Conservation (phyloP, 2,113 vertebrate genomes). For the Myrmecobius fasciatus region DNA sequence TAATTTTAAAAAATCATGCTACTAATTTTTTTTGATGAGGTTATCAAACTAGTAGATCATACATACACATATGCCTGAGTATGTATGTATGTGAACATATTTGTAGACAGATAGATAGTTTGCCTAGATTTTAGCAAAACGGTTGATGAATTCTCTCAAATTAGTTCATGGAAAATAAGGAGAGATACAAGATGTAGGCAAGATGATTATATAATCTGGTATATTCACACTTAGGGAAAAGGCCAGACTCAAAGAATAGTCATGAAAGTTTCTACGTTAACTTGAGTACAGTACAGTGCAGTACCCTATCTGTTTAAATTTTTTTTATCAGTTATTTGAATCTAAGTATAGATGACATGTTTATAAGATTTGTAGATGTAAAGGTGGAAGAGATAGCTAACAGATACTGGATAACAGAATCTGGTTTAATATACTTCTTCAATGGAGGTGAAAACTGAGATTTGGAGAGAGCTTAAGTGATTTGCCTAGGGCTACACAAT, state of each 20-base stretch:
- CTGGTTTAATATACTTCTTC: background rate
- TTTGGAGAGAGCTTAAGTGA: background rate
- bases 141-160: background rate
- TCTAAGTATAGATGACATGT: background rate
- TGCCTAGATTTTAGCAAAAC: background rate
- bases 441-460: background rate
- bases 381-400: background rate
- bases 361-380: background rate
- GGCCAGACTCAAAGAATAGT: too few species aligned
- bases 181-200: background rate
- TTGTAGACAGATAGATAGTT: background rate
- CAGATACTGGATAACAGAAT: background rate
- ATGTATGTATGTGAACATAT: too few species aligned
- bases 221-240: background rate
- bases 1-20: background rate
- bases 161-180: background rate
- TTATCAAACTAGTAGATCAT: background rate
- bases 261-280: too few species aligned
- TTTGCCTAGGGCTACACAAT: background rate
- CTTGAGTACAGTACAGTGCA: too few species aligned
- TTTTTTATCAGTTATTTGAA: background rate
- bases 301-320: background rate
- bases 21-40: background rate
- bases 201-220: background rate
- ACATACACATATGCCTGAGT: background rate